Evolutionary conservation across 2,113 vertebrate genomes (phyloP), one percentile per base, ranked within the genome.

Genomic region (Pyrgilauda ruficollis): DNA sequence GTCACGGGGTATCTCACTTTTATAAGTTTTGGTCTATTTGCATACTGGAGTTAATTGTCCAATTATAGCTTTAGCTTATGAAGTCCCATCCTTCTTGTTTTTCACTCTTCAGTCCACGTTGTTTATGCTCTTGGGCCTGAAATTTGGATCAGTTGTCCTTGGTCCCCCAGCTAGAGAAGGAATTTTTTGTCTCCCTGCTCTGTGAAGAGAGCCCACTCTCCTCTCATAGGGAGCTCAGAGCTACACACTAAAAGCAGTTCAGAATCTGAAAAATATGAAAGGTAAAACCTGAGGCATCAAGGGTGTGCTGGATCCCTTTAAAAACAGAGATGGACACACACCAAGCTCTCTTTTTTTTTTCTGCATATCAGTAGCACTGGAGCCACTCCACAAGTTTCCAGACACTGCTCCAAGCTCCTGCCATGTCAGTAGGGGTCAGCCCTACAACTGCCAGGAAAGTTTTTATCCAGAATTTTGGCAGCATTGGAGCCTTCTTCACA

Each of bases 361-460:
- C 50, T 0, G 0, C 18, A 5, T 15, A 15, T 18, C 23, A 15
- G 53, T 15, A 59, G 18, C 11, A 11, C 13, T 59, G 64, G 28
- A n/a, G 18, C 28, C 6, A 10, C 8, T 27, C 43, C 17, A 5
- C 12, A 11, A 9, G 3, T 49, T 41, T 41, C 15, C 23, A 69
- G 11, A 18, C 0, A 0, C 7, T 33, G 28, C 14, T 22, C 35
- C 35, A 49, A 18, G 28, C 23, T 41, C 35, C 11, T 18, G 43
- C 9, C 6, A 4, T 9, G 8, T 17, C 0, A 1, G 7, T 9
- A 41, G 28, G 7, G 15, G 4, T 14, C 30, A 16, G 43, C 15
- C 28, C 28, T 58, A 17, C 22, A 39, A 22, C 5, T 39, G 18
- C 28, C 23, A 19, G 27, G 27, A 44, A 44, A 18, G 7, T 6